phyloP scores from a whole-genome alignment of 2,113 vertebrate species.

The Amblyornis subalaris region DNA sequence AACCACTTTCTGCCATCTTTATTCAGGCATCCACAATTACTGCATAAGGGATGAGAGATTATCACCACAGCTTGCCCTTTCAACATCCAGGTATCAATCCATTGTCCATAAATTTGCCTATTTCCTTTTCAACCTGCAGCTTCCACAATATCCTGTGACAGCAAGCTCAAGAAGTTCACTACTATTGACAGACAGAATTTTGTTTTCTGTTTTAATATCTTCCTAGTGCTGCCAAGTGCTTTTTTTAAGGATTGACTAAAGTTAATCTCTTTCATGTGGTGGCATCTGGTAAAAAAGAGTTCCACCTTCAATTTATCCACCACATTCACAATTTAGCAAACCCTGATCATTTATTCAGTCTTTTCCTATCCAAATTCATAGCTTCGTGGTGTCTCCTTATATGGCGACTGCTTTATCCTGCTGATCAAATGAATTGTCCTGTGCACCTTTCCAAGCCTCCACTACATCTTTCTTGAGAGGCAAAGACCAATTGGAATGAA shows the following conservation, averaged over 20 bases:
- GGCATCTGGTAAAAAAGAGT: neutral
- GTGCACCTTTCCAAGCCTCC: neutral
- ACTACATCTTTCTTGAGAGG: neutral
- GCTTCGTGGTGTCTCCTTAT: neutral
- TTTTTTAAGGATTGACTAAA: neutral
- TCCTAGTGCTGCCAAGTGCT: neutral
- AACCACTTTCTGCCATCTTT: neutral
- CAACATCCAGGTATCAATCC: neutral
- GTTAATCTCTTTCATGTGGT: rapidly evolving
- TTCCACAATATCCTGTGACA: neutral
- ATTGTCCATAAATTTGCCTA: neutral
- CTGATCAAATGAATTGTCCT: neutral
- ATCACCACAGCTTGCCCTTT: neutral
- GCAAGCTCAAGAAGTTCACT: neutral
- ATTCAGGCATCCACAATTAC: neutral
- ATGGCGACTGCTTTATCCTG: neutral
- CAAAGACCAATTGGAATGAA: neutral
- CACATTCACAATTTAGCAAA: neutral
- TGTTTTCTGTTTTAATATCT: neutral
- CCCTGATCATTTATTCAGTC: neutral
- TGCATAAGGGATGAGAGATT: neutral
- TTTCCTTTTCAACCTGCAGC: neutral
- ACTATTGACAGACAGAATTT: neutral
- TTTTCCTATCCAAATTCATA: neutral
- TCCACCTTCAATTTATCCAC: neutral